Base-by-base conservation (phyloP, 2,888 invertebrate genomes). In the Zaprionus bogoriensis region DNA sequence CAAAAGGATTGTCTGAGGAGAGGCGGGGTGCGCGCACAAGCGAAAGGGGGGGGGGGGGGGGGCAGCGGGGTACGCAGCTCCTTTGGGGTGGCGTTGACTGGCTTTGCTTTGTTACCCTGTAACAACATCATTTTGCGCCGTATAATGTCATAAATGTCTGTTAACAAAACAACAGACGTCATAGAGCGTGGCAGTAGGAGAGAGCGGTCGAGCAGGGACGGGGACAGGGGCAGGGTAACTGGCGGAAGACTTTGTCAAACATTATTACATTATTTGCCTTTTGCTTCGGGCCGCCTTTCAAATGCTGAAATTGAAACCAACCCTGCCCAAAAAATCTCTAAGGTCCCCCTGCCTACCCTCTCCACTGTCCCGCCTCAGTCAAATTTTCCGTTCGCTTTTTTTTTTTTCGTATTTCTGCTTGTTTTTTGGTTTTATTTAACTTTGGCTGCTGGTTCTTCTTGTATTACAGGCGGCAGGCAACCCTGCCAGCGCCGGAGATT, bases 281-380 rank as follows among this genome's bases (percentile, higher is more conserved):
- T 86, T 79, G 87, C n/a, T n/a, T n/a, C n/a, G n/a, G n/a, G n/a
- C n/a, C n/a, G n/a, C n/a, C n/a, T n/a, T n/a, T n/a, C n/a, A n/a
- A n/a, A n/a, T n/a, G n/a, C 77, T 87, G 89, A 88, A 89, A 88
- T 87, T 86, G 89, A 88, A 88, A 88, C 88, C 88, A 84, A 88
- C 89, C 88, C 88, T 80, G 79, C 77, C 66, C 53, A 59, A 45
- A 7, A 36, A 1, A 36, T 32, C 20, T 50, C 46, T 55, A 47
- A 55, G 23, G 28, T 30, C 30, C 30, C 28, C 22, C 20, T 32
- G 12, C 22, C 14, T 1, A 4, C 30, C 1, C 28, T 20, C 10
- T 4, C 4, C 38, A n/a, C 39, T 52, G 14, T 19, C 39, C 17
- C 38, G 22, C 10, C 46, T 23, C 41, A 68, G 59, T 73, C 58